phyloP scores from a whole-genome alignment of 1,140 invertebrate species.

The Solenopsis fugax region DNA sequence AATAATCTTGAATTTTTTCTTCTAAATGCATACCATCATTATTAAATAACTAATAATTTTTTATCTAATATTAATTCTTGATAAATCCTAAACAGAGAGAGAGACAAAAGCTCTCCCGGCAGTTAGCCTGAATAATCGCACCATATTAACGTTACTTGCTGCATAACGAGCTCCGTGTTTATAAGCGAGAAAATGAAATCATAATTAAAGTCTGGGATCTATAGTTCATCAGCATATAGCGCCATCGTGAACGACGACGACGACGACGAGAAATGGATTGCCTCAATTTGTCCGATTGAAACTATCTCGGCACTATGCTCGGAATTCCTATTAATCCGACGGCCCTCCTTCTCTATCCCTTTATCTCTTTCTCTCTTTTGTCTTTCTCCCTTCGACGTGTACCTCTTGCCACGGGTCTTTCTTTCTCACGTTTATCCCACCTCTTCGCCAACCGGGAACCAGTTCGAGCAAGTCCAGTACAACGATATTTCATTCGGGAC shows the following conservation, averaged over 20 bases:
- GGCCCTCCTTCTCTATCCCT: slow-evolving; percentile 50
- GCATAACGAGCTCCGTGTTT: not conserved
- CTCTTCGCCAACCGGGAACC: slow-evolving; percentile 63
- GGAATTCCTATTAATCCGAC: slow-evolving; percentile 82
- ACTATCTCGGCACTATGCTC: slow-evolving; percentile 82
- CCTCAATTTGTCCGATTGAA: slow-evolving; percentile 83
- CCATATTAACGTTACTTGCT: not conserved
- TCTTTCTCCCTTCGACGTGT: not conserved
- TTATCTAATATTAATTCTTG: slow-evolving; percentile 1
- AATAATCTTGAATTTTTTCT: not conserved
- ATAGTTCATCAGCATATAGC: slow-evolving; percentile 36
- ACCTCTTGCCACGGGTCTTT: slow-evolving; percentile 23
- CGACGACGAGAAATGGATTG: slow-evolving; percentile 80
- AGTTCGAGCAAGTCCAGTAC: slow-evolving; percentile 68
- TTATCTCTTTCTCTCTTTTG: slow-evolving; percentile 27
- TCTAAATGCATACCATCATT: not conserved
- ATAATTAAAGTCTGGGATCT: slow-evolving; percentile 76
- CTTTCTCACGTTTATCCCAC: slow-evolving; percentile 42
- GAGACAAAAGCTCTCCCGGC: not conserved
- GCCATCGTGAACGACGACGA: slow-evolving; percentile 69
- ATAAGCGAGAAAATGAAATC: slow-evolving; percentile 71
- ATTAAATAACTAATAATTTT: not conserved
- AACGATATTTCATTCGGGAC: slow-evolving; percentile 78
- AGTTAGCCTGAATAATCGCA: not conserved
- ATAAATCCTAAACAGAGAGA: not conserved